These are phyloP conservation scores for Colaptes auratus DNA, from an alignment of 2,113 vertebrate species.

Conservation along the genomic window DNA sequence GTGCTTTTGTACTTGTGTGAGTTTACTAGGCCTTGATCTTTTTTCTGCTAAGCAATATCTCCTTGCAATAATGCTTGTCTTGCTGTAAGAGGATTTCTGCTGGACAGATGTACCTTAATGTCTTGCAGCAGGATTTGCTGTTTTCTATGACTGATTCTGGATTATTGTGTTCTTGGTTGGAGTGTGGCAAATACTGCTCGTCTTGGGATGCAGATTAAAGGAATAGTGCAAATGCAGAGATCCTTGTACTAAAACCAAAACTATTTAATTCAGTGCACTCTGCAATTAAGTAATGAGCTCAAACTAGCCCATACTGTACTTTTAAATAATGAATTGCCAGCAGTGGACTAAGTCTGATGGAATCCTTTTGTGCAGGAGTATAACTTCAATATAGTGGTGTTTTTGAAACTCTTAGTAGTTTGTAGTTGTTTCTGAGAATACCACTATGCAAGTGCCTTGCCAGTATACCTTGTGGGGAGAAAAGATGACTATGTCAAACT, in stretches of 20 bases:
- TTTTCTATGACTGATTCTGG: constrained; percentile 33
- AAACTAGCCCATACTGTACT: background rate
- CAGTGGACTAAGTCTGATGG: background rate
- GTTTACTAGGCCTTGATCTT: constrained; percentile 36
- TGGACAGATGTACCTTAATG: constrained; percentile 63
- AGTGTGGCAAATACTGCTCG: background rate
- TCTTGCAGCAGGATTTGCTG: constrained; percentile 59
- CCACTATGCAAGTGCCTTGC: background rate
- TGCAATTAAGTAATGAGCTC: background rate
- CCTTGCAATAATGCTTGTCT: constrained; percentile 29
- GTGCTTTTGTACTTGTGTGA: constrained; percentile 9
- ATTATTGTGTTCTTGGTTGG: constrained; percentile 31
- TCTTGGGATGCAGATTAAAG: background rate
- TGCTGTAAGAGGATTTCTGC: constrained; percentile 66
- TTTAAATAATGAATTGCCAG: background rate
- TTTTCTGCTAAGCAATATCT: constrained; percentile 16
- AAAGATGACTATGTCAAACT: background rate
- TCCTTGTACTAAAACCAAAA: background rate
- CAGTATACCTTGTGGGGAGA: background rate
- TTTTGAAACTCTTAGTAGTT: background rate
- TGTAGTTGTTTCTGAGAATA: background rate
- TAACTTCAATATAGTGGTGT: background rate
- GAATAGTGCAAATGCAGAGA: background rate
- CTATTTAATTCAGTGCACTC: background rate
- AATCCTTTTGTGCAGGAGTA: background rate